A percentile compares a stretch with the other conserved stretches of the same genome.
These are phyloP conservation scores for Uromys caudimaculatus DNA, from an alignment of 2,797 vertebrate genomes.

Conservation along the genomic window DNA sequence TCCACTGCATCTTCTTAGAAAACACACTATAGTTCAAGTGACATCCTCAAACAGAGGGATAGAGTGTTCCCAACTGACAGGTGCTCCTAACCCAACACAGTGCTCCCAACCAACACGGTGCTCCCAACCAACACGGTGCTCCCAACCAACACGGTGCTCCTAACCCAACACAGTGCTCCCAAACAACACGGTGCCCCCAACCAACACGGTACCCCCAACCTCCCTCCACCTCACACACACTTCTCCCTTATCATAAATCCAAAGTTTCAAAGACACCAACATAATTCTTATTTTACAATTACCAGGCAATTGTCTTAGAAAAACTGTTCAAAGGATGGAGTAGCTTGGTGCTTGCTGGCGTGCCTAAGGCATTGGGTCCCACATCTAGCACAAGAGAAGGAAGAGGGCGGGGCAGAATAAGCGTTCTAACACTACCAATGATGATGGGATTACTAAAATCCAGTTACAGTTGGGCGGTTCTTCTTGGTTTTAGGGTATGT, in stretches of 20 bases:
- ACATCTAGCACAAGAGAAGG: background rate
- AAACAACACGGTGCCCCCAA: background rate
- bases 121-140: too few species aligned
- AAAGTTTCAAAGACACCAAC: constrained; percentile 4
- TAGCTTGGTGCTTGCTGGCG: too few species aligned
- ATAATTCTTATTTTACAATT: background rate
- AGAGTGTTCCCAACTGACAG: background rate
- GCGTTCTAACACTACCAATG: background rate
- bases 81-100: background rate
- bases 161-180: too few species aligned
- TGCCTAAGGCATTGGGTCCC: background rate
- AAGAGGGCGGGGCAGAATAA: background rate
- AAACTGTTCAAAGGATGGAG: background rate
- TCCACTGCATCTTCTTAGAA: background rate
- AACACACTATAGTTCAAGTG: background rate
- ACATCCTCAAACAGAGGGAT: background rate
- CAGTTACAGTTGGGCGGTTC: background rate
- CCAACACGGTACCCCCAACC: background rate
- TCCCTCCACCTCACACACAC: background rate
- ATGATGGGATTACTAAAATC: background rate
- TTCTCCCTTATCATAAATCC: constrained; percentile 23
- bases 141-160: too few species aligned
- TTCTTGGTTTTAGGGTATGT: background rate
- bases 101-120: too few species aligned
- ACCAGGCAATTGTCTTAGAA: background rate